Evolutionary conservation across 2,113 vertebrate species (phyloP).

Genomic region (Turdus rufiventris): DNA sequence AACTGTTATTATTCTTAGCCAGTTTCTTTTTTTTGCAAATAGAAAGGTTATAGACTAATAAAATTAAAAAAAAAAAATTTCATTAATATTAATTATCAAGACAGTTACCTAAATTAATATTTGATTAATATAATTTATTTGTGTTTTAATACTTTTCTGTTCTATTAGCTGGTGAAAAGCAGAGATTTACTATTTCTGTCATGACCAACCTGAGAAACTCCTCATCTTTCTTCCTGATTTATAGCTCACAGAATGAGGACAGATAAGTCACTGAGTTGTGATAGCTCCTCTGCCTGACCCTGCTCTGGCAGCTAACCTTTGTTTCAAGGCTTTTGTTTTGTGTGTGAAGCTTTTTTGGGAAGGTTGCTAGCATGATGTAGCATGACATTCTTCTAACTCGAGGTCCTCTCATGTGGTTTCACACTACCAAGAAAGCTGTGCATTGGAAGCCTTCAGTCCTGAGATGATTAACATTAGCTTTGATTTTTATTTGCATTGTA

Average conservation of each 20-base stretch:
- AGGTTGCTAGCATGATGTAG: background rate
- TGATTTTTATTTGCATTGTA: background rate
- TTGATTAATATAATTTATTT: background rate
- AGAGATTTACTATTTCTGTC: background rate
- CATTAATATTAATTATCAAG: background rate
- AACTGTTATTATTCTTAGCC: background rate
- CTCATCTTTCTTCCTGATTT: conserved; percentile 12
- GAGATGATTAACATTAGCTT: background rate
- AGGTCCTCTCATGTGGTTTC: background rate
- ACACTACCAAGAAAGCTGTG: background rate
- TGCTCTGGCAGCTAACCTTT: background rate
- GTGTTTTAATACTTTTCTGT: background rate
- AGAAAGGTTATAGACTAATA: background rate
- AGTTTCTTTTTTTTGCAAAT: background rate
- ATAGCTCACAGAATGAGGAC: background rate
- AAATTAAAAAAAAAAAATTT: background rate
- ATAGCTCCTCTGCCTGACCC: background rate
- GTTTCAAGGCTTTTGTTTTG: background rate
- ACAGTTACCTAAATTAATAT: background rate
- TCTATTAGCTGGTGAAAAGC: background rate
- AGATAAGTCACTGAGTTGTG: background rate
- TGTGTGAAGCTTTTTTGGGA: background rate
- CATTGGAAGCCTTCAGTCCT: background rate
- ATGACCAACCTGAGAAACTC: background rate
- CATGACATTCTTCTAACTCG: background rate